Evolutionary conservation across 2,113 vertebrate genomes (phyloP), one percentile per base, ranked within the genome.

Genomic region (Camarhynchus parvulus): DNA sequence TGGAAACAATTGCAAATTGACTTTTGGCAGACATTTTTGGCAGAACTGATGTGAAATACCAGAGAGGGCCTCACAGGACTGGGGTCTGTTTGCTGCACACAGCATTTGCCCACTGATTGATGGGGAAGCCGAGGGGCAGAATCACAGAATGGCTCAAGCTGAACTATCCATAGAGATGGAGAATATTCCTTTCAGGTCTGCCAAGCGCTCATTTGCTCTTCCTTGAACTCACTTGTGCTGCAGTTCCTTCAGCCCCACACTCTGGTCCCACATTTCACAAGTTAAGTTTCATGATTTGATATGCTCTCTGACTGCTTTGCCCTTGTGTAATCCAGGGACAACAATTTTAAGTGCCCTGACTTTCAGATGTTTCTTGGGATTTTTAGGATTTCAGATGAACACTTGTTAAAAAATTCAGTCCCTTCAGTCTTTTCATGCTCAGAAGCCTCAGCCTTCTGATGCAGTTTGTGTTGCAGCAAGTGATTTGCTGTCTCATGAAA

Each of bases 11-110:
- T 83, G n/a, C 39, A 88, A 83, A 62, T 47, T 59, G 30, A 67
- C 31, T 92, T 94, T 80, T 95, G 88, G 85, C 89, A 92, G 76
- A n/a, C 31, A 63, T 46, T 62, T 85, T 77, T 86, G 79, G 63
- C 88, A 92, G 42, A 93, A 28, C 30, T 46, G 50, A 62, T 86
- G 20, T 9, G 16, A 89, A 93, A 87, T 56, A 83, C 39, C 39
- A 44, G 66, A 62, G n/a, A 39, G 28, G 44, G 39, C 53, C 72
- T 89, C 76, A 28, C 1, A 8, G 41, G 82, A 72, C 7, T 68
- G 30, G 33, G 50, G 59, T 80, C 53, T 59, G 21, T 83, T 85
- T 69, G 53, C 94, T 66, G 64, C 44, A 55, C 12, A 9, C 12
- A 17, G 19, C 3, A 4, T 58, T 83, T 93, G 70, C 49, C 70